phyloP scores from a whole-genome alignment of 2,113 vertebrate genomes.

The Coreoperca whiteheadi region DNA sequence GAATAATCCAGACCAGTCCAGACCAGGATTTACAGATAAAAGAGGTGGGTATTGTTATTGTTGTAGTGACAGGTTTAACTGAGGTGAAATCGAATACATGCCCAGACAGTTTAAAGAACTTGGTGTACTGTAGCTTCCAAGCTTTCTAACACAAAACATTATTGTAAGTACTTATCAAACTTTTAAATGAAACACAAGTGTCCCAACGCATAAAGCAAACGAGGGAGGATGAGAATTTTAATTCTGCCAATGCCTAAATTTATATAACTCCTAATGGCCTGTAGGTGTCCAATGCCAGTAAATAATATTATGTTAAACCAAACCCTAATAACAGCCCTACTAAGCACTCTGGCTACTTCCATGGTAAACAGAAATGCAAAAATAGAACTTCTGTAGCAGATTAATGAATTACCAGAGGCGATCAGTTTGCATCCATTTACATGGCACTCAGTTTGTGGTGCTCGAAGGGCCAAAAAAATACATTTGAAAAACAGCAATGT shows the following conservation, averaged over 20 bases:
- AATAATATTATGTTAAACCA: conserved; percentile 6
- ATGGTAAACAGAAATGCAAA: too few relatives aligned
- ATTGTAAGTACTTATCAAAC: conserved; percentile 16
- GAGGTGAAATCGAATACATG: conserved; percentile 33
- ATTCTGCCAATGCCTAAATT: conserved; percentile 13
- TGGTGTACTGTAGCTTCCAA: conserved; percentile 19
- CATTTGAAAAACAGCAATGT: too few relatives aligned
- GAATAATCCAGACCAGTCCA: conserved; percentile 40
- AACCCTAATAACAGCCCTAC: not conserved
- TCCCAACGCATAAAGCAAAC: conserved; percentile 13
- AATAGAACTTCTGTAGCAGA: too few relatives aligned
- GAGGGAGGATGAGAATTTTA: not conserved
- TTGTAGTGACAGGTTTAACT: conserved; percentile 45
- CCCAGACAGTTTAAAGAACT: conserved; percentile 29
- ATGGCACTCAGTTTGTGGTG: too few relatives aligned
- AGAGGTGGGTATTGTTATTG: conserved; percentile 43
- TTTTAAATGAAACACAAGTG: not conserved
- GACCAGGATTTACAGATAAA: conserved; percentile 52
- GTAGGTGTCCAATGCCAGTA: not conserved
- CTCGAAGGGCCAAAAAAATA: too few relatives aligned
- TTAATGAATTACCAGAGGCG: too few relatives aligned
- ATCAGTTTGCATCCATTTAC: too few relatives aligned
- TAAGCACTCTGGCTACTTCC: not conserved
- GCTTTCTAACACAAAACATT: conserved; percentile 26
- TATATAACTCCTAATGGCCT: conserved; percentile 30